Conservation (phyloP, 35 echinoderm and acorn worm species). For the Ptychodera flava region DNA sequence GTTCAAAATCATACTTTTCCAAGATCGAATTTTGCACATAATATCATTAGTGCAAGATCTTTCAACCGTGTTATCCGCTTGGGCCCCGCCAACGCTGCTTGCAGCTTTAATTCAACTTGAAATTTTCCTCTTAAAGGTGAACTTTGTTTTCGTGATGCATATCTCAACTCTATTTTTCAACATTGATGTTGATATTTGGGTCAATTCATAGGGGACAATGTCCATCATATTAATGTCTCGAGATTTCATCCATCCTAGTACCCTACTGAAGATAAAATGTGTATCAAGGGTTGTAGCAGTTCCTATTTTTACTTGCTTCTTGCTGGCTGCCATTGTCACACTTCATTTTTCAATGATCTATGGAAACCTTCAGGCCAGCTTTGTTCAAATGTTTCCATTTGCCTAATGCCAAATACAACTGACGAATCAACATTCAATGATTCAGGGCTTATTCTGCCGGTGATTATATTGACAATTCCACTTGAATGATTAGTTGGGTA, state of each 20-base stretch:
- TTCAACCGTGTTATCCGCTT: too few relatives aligned
- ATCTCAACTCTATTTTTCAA: too few relatives aligned
- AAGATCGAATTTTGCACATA: too few relatives aligned
- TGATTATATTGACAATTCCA: conserved; percentile 10
- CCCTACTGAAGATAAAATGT: background rate
- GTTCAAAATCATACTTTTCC: too few relatives aligned
- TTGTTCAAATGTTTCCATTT: background rate
- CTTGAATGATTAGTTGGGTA: background rate
- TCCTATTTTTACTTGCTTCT: background rate
- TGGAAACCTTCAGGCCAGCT: background rate
- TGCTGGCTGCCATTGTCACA: background rate
- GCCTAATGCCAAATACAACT: background rate
- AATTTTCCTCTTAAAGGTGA: background rate
- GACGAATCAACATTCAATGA: background rate
- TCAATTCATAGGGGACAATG: too few relatives aligned
- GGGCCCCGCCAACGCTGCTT: too few relatives aligned
- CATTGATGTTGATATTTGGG: background rate
- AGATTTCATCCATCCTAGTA: background rate
- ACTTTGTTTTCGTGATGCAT: too few relatives aligned
- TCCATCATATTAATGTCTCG: background rate
- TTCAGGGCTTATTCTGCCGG: too few relatives aligned
- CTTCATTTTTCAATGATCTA: background rate
- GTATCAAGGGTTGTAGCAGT: conserved; percentile 6
- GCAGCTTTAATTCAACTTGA: too few relatives aligned
- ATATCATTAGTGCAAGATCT: too few relatives aligned